A percentile compares a stretch with the other conserved stretches of the same genome.
Conservation (phyloP, 2,113 vertebrate genomes). For the Phainopepla nitens region DNA sequence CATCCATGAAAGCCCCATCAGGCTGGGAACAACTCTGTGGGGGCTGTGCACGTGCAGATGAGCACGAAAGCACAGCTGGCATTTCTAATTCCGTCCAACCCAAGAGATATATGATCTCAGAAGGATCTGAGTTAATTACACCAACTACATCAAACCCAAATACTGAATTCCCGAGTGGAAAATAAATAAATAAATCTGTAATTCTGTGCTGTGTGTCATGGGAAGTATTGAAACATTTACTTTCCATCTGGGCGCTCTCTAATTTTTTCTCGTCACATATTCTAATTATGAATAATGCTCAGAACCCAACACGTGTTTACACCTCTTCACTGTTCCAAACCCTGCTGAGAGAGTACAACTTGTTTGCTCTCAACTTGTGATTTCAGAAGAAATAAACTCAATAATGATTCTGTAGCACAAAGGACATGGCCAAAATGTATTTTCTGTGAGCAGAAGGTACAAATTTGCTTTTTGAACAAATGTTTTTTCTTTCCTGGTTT, state of each 20-base stretch:
- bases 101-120: not conserved
- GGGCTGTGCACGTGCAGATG: constrained; percentile 13
- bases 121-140: not conserved
- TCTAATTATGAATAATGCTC: constrained; percentile 22
- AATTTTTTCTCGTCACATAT: not conserved
- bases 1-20: not conserved
- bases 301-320: not conserved
- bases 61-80: constrained; percentile 14
- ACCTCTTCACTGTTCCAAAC: not conserved
- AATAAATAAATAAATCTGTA: not conserved
- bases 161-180: not conserved
- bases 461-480: not conserved
- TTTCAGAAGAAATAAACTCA: not conserved
- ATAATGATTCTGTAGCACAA: not conserved
- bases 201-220: not conserved
- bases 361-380: not conserved
- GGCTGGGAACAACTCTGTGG: not conserved
- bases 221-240: not conserved
- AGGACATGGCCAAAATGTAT: not conserved
- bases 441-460: not conserved
- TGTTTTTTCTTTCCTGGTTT: not conserved
- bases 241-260: not conserved
- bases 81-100: not conserved
- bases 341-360: not conserved
- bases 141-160: constrained; percentile 16